phyloP scores from a whole-genome alignment of 2,113 vertebrate genomes.

The Acanthochromis polyacanthus region DNA sequence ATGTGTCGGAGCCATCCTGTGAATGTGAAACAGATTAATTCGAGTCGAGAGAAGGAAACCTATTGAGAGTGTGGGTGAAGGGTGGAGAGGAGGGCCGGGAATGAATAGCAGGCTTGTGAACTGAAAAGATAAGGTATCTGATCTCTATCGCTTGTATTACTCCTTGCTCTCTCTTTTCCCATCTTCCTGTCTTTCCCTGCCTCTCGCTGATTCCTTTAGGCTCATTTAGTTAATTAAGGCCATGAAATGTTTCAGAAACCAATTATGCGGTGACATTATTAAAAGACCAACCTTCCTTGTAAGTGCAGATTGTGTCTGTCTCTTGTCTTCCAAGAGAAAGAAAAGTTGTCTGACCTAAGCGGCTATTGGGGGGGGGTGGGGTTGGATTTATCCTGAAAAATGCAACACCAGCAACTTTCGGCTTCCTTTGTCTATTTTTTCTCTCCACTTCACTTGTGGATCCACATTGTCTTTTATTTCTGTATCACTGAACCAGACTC shows the following conservation, averaged over 20 bases:
- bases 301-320: constrained; percentile 71
- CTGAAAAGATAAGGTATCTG: constrained; percentile 73
- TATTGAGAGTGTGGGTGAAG: constrained; percentile 55
- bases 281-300: constrained; percentile 78
- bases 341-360: constrained; percentile 64
- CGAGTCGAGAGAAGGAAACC: constrained; percentile 59
- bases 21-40: constrained; percentile 65
- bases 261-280: constrained; percentile 83
- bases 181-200: constrained; percentile 33
- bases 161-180: constrained; percentile 20
- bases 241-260: constrained; percentile 82
- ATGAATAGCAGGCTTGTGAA: constrained; percentile 68
- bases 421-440: constrained; percentile 45
- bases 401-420: constrained; percentile 70
- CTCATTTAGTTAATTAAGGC: constrained; percentile 84
- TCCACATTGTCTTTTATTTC: constrained; percentile 40
- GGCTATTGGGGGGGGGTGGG: constrained; percentile 33
- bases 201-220: constrained; percentile 68
- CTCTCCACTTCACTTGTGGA: constrained; percentile 32
- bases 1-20: constrained; percentile 36
- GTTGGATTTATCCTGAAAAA: constrained; percentile 60
- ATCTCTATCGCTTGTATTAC: constrained; percentile 64
- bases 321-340: constrained; percentile 61
- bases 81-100: constrained; percentile 35
- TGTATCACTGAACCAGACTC: constrained; percentile 27